Evolutionary conservation across 2,888 invertebrate species (phyloP), one percentile per base, ranked within the genome.

Genomic region (Petrolisthes cinctipes): DNA sequence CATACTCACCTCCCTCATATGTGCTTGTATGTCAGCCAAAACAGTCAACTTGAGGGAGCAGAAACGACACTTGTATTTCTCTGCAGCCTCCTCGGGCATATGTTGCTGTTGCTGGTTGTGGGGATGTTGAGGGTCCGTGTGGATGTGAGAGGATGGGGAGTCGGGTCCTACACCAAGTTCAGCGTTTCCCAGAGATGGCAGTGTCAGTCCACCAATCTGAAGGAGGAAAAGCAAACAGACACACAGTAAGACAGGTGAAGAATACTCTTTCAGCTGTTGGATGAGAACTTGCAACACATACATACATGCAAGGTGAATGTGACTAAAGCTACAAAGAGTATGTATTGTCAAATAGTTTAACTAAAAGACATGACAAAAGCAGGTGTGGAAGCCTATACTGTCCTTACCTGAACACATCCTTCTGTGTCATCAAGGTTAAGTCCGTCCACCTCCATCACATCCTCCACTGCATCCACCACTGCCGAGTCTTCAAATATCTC

Each of bases 371-470:
- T 37, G 37, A 37, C 37, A 37, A 37, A 37, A 37, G 37, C 37
- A 37, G 37, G 37, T 37, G 37, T 37, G 37, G 37, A 37, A 37
- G 37, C 37, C 37, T 37, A 9, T 9, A 37, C 4, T 37, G 61
- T 6, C 6, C 81, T 83, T 54, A 89, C 89, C 87, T 89, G 87
- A 7, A 82, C 78, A 73, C 85, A 85, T 23, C 79, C 73, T 17
- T 85, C 89, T 23, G 54, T 61, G 51, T 87, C 87, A 23, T 85
- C 83, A 51, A 89, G 78, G 78, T 89, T 87, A 14, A 89, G 54
- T 20, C 87, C 87, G 82, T 89, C 89, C 54, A 89, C 89, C 82
- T 89, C 89, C 85, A 89, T 87, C 20, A 89, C 87, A 61, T 89
- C 87, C 54, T 89, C 89, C 5, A 86, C 86, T 14, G 78, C 83